Percentiles rank a stretch among this genome's conserved stretches.
These are phyloP conservation scores for Aphelocoma coerulescens DNA, from an alignment of 2,113 vertebrate species.

Conservation along the genomic window DNA sequence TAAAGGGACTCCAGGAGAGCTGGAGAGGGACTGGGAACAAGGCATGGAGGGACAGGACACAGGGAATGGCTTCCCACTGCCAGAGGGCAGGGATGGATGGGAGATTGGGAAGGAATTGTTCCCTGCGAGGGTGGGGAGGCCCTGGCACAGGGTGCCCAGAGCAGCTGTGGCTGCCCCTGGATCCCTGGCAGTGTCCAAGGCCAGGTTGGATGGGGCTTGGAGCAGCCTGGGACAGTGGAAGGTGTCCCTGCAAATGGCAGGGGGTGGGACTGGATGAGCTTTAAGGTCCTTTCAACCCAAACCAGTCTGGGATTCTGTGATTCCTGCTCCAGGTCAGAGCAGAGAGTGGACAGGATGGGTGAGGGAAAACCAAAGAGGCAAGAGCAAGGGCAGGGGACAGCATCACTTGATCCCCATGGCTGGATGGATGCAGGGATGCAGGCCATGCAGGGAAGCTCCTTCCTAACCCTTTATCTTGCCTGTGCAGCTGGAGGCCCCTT, in stretches of 20 bases:
- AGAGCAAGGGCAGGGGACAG: accelerated
- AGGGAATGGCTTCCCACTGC: neutral
- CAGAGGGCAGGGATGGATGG: neutral
- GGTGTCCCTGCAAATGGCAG: neutral
- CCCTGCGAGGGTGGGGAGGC: accelerated
- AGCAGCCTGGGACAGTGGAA: accelerated
- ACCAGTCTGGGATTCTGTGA: neutral
- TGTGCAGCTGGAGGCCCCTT: accelerated
- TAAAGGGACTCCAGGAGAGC: neutral
- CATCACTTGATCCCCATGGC: accelerated
- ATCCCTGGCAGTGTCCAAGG: neutral
- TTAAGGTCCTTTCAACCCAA: neutral
- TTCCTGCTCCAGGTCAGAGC: neutral
- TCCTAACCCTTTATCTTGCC: neutral
- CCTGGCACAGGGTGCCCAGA: neutral
- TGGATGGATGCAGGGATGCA: neutral
- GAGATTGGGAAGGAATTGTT: neutral
- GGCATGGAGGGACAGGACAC: neutral
- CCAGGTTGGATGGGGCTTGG: accelerated
- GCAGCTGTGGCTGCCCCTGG: neutral
- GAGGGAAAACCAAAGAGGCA: neutral
- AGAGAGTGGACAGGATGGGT: neutral
- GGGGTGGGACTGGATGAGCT: neutral
- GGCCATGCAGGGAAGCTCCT: neutral
- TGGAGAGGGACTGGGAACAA: neutral